Evolutionary conservation across 2,888 invertebrate species (phyloP).

Genomic region (Troides helena): DNA sequence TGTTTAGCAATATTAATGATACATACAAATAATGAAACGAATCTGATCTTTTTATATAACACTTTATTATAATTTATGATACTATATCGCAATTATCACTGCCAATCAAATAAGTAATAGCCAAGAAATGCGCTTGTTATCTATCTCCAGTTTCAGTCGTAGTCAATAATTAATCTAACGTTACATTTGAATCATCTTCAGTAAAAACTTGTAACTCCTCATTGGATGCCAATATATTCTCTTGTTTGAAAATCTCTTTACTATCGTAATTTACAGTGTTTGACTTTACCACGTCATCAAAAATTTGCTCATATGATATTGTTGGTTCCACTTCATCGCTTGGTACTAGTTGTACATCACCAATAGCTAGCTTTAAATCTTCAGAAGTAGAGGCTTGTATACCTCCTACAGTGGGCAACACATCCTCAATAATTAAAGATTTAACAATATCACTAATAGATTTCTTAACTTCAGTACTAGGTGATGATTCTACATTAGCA

Average conservation of each 20-base stretch:
- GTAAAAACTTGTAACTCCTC: slow-evolving; percentile 2
- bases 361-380: slow-evolving; percentile 19
- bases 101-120: slow-evolving; percentile 15
- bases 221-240: background rate
- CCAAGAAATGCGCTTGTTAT: slow-evolving; percentile 4
- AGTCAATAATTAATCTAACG: slow-evolving; percentile 10
- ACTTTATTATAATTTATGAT: slow-evolving; percentile 40
- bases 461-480: slow-evolving; percentile 15
- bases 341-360: slow-evolving; percentile 23
- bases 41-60: slow-evolving; percentile 17
- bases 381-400: slow-evolving; percentile 9
- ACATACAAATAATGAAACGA: background rate
- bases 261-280: slow-evolving; percentile 4
- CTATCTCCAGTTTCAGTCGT: slow-evolving; percentile 19
- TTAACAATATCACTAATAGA: slow-evolving; percentile 25
- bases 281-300: slow-evolving; percentile 11
- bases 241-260: slow-evolving; percentile 2
- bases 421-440: slow-evolving; percentile 26
- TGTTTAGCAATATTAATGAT: background rate
- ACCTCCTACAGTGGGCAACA: slow-evolving; percentile 23
- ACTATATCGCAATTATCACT: slow-evolving; percentile 32
- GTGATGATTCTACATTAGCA: slow-evolving; percentile 17
- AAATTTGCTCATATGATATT: slow-evolving; percentile 7
- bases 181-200: slow-evolving; percentile 13
- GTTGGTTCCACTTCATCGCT: slow-evolving; percentile 20